Evolutionary conservation across 2,888 invertebrate genomes (phyloP).

Genomic region (Patella pellucida): DNA sequence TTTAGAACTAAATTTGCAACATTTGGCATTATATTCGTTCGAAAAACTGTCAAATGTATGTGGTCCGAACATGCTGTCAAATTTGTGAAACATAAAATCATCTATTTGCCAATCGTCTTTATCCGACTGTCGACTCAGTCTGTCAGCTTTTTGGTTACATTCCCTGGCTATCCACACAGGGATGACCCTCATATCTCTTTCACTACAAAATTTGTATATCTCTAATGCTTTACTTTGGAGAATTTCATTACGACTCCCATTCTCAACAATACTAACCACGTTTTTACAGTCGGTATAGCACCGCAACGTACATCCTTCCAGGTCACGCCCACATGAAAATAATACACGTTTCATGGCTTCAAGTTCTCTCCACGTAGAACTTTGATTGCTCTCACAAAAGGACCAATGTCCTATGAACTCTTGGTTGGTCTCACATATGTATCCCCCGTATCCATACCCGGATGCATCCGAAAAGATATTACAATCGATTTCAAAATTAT

Average conservation of each 20-base stretch:
- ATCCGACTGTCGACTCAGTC: conserved; percentile 21
- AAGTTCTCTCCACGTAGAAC: conserved; percentile 22
- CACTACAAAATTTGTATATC: conserved; percentile 10
- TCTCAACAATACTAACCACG: conserved; percentile 22
- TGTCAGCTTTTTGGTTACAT: conserved; percentile 19
- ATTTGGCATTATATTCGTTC: conserved; percentile 21
- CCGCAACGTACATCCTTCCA: conserved; percentile 2
- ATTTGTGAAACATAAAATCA: not conserved
- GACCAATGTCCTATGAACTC: conserved; percentile 13
- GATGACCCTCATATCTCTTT: conserved; percentile 5
- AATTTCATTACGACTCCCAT: conserved; percentile 25
- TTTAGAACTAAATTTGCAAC: conserved; percentile 20
- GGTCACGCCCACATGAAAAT: not conserved
- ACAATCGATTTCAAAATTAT: too few relatives aligned
- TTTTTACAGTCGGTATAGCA: conserved; percentile 28
- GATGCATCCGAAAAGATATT: too few relatives aligned
- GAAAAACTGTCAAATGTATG: conserved; percentile 22
- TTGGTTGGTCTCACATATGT: too few relatives aligned
- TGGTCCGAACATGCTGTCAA: conserved; percentile 17
- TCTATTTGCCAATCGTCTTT: conserved; percentile 21
- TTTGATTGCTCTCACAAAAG: not conserved
- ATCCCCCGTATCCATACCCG: too few relatives aligned
- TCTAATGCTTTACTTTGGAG: conserved; percentile 17
- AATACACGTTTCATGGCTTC: conserved; percentile 16
- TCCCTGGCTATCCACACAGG: conserved; percentile 25